Evolutionary conservation across 2,797 vertebrate species (phyloP).

Genomic region (Enteromius trimaculatus): DNA sequence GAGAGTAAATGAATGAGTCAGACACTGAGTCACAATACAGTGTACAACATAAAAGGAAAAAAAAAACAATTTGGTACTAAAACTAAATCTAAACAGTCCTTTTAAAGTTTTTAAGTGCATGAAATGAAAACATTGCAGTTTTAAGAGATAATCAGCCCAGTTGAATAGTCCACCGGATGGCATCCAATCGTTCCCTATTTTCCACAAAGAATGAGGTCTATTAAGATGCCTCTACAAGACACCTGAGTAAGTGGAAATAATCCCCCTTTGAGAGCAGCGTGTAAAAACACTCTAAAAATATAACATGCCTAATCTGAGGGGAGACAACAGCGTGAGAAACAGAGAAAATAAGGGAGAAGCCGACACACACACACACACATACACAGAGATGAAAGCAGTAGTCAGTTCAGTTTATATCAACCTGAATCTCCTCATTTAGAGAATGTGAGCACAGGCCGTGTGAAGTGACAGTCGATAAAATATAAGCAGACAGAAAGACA

Average conservation of each 20-base stretch:
- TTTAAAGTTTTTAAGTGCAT: neutral
- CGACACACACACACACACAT: neutral
- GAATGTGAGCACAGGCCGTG: slow-evolving; percentile 27
- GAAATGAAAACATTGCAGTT: slow-evolving; percentile 12
- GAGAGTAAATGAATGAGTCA: slow-evolving; percentile 5
- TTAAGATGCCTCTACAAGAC: slow-evolving; percentile 15
- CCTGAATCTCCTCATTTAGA: slow-evolving; percentile 25
- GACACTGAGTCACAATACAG: neutral
- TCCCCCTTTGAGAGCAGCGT: slow-evolving; percentile 17
- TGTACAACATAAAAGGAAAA: neutral
- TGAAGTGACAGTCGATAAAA: slow-evolving; percentile 42
- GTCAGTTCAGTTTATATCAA: slow-evolving; percentile 34
- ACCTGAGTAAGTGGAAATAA: slow-evolving; percentile 31
- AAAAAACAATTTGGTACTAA: neutral
- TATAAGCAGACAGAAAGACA: slow-evolving; percentile 43
- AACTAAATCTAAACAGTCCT: neutral
- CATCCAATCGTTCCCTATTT: neutral
- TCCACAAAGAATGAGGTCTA: neutral
- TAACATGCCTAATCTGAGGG: slow-evolving; percentile 39
- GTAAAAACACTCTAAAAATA: slow-evolving; percentile 51
- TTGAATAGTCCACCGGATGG: slow-evolving; percentile 6
- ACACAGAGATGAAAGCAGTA: slow-evolving; percentile 27
- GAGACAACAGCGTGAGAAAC: slow-evolving; percentile 41
- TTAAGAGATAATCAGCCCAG: neutral
- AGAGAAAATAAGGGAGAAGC: slow-evolving; percentile 45